phyloP scores from a whole-genome alignment of 1,140 invertebrate species.

The Musca vetustissima region DNA sequence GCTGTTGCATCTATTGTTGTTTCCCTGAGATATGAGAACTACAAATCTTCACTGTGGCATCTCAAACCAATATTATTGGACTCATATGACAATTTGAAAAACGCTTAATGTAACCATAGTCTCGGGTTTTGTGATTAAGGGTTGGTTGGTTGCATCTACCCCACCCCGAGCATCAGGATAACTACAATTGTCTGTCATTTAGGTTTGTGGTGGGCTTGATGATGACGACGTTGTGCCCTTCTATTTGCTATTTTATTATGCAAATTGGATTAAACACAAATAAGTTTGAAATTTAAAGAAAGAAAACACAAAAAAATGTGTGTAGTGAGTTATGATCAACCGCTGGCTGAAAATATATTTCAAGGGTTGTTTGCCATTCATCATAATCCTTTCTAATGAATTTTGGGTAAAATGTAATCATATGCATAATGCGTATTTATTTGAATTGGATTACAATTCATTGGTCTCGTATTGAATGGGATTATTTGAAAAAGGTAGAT shows the following conservation, averaged over 20 bases:
- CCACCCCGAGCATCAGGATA: no score
- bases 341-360: no score
- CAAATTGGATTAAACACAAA: constrained; percentile 23
- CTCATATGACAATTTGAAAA: not conserved
- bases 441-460: no score
- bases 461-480: no score
- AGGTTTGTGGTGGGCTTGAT: constrained; percentile 18
- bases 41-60: not conserved
- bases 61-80: not conserved
- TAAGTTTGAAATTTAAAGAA: constrained; percentile 8
- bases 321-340: no score
- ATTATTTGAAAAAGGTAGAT: no score
- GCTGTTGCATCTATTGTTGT: not conserved
- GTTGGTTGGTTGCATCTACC: not conserved
- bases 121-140: not conserved
- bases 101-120: constrained; percentile 15
- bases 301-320: no score
- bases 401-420: no score
- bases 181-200: no score
- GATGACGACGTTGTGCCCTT: not conserved
- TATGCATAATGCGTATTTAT: no score
- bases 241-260: constrained; percentile 16
- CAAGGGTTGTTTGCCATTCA: no score
- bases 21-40: not conserved
- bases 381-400: no score